Evolutionary conservation across 2,797 vertebrate species (phyloP).

Genomic region (Artibeus lituratus): DNA sequence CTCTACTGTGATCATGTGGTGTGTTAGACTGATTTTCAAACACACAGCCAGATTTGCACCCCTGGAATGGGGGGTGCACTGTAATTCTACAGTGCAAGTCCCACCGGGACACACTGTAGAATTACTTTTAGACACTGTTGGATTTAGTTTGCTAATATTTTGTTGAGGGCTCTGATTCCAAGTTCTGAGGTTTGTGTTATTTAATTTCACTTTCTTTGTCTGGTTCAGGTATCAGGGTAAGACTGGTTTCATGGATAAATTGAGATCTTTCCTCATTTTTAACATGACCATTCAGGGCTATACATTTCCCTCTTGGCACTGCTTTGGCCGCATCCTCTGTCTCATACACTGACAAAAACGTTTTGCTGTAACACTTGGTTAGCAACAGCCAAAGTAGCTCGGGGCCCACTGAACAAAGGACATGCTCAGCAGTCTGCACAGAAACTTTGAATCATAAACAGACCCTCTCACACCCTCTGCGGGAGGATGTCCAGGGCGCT

Average conservation of each 20-base stretch:
- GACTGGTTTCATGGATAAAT: neutral
- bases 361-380: constrained; percentile 66
- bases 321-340: neutral
- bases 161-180: neutral
- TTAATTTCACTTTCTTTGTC: neutral
- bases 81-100: no score
- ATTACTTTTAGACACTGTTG: neutral
- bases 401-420: constrained; percentile 60
- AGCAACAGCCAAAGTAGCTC: constrained; percentile 61
- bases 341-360: constrained; percentile 60
- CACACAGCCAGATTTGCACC: neutral
- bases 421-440: constrained; percentile 34
- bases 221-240: neutral
- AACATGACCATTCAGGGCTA: neutral
- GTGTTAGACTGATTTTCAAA: neutral
- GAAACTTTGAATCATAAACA: neutral
- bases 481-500: constrained; percentile 50
- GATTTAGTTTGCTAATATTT: neutral
- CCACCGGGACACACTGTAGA: neutral
- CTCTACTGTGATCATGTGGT: neutral
- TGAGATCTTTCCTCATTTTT: neutral
- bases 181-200: neutral
- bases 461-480: neutral
- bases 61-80: no score
- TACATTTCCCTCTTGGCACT: neutral